phyloP scores from a whole-genome alignment of 2,113 vertebrate genomes.

The Phalacrocorax pelagicus region DNA sequence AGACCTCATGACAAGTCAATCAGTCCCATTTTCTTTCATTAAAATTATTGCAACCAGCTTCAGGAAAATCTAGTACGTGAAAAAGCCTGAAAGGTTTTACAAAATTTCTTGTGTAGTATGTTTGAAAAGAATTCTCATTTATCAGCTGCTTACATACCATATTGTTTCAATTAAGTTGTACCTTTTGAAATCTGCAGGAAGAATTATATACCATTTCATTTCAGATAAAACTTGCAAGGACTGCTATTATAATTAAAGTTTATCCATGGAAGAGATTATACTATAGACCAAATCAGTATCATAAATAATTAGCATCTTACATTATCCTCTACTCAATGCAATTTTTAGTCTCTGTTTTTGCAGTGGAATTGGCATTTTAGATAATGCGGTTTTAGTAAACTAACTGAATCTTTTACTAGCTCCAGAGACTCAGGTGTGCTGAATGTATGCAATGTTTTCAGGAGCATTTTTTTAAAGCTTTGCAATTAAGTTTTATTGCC shows the following conservation, averaged over 20 bases:
- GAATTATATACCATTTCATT: background rate
- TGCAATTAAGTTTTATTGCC: conserved; percentile 56
- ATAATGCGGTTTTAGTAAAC: background rate
- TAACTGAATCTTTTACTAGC: background rate
- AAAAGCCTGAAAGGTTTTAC: background rate
- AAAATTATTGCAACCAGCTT: background rate
- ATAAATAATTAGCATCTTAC: background rate
- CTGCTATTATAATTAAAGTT: background rate
- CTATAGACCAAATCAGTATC: background rate
- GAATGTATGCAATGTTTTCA: conserved; percentile 32
- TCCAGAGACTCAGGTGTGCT: background rate
- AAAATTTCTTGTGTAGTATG: background rate
- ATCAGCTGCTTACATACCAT: background rate
- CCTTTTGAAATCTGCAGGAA: background rate
- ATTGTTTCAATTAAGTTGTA: background rate
- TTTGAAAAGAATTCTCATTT: background rate
- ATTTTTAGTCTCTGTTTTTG: background rate
- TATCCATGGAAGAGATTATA: background rate
- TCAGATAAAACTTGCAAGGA: background rate
- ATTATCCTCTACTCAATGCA: background rate
- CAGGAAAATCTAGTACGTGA: background rate
- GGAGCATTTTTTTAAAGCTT: conserved; percentile 39
- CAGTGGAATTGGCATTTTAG: background rate
- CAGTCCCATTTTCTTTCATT: background rate
- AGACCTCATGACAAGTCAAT: background rate